Conservation (phyloP, 2,113 vertebrate genomes). For the Otolemur garnettii region DNA sequence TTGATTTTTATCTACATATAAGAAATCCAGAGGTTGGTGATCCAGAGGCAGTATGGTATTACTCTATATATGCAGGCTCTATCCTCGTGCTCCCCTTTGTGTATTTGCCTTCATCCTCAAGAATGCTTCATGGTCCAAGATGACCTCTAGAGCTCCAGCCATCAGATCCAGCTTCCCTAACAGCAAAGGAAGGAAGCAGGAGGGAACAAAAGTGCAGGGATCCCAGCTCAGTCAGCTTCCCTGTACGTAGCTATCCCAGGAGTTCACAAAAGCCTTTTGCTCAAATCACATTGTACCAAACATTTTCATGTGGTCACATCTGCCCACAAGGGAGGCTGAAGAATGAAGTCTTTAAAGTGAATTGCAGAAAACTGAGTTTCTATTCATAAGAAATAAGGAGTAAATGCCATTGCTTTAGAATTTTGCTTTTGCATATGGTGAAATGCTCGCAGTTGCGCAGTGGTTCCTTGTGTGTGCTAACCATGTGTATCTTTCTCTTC, state of each 20-base stretch:
- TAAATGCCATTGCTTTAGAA: background rate
- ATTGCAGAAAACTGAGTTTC: background rate
- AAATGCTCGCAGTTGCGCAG: conserved; percentile 33
- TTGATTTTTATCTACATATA: conserved; percentile 12
- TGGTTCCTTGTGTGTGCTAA: conserved; percentile 56
- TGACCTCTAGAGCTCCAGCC: background rate
- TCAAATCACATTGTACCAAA: background rate
- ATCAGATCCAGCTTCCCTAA: background rate
- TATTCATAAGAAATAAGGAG: background rate
- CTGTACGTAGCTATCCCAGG: background rate
- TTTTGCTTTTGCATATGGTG: background rate
- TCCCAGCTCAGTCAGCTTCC: background rate
- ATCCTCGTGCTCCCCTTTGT: background rate
- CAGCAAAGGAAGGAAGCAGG: background rate
- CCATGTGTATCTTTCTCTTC: conserved; percentile 83
- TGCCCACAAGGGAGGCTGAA: background rate
- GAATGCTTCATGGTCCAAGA: background rate
- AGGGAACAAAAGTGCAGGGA: background rate
- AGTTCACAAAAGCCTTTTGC: background rate
- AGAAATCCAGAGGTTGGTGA: background rate
- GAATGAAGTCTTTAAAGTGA: conserved; percentile 25
- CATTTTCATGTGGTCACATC: background rate
- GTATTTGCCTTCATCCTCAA: background rate
- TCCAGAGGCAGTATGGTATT: background rate
- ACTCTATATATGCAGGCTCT: background rate